A percentile compares a stretch with the other conserved stretches of the same genome.
Evolutionary conservation across 2,888 invertebrate genomes (phyloP).

Genomic region (Chydorus sphaericus): DNA sequence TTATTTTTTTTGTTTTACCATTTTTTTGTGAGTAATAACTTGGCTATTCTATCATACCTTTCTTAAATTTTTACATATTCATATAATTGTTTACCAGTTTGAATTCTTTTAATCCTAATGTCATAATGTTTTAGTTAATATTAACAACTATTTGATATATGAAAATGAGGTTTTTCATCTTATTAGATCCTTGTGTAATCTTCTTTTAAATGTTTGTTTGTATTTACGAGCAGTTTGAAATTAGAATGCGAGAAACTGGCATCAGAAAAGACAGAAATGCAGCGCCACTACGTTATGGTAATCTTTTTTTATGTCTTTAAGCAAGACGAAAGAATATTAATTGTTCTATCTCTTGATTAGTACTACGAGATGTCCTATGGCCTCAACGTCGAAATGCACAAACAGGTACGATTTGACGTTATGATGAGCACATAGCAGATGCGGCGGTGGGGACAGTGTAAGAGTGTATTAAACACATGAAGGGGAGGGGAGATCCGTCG

Average conservation of each 20-base stretch:
- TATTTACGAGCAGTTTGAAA: conserved; percentile 85
- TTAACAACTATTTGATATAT: too few species aligned
- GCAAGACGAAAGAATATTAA: not conserved
- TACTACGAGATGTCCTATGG: conserved; percentile 95
- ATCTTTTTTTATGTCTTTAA: conserved; percentile 29
- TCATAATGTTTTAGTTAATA: too few species aligned
- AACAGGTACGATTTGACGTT: conserved; percentile 49
- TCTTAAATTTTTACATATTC: too few species aligned
- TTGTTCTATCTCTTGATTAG: conserved; percentile 45
- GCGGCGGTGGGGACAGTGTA: not conserved
- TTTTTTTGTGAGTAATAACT: too few species aligned
- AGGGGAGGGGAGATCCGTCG: not conserved
- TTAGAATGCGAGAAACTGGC: conserved; percentile 95
- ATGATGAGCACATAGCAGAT: not conserved
- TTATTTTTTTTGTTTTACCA: too few species aligned
- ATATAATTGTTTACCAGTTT: too few species aligned
- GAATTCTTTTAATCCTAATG: too few species aligned
- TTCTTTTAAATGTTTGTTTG: too few species aligned
- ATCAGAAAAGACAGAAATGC: conserved; percentile 96
- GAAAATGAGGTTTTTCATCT: too few species aligned
- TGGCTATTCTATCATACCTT: too few species aligned
- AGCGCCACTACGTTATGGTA: conserved; percentile 98
- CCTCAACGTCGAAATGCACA: conserved; percentile 89
- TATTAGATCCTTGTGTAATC: too few species aligned
- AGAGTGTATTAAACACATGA: not conserved